A percentile compares a stretch with the other conserved stretches of the same genome.
Evolutionary conservation across 2,113 vertebrate genomes (phyloP).

Genomic region (Neodontobutis hainanensis): DNA sequence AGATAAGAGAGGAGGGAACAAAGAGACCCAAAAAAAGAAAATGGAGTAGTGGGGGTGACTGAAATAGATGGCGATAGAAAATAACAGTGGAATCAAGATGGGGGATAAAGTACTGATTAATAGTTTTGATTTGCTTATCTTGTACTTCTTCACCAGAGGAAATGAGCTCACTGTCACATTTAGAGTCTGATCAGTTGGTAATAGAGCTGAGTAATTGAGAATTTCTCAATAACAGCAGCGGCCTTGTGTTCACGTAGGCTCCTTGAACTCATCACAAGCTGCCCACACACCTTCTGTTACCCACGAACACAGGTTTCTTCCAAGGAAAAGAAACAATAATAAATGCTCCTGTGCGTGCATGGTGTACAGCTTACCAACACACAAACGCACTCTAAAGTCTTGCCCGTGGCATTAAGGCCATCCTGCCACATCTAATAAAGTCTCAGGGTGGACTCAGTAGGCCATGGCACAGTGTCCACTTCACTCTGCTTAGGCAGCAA

Average conservation of each 20-base stretch:
- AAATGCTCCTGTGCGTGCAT: slow-evolving; percentile 19
- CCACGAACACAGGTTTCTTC: slow-evolving; percentile 23
- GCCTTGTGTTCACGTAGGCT: slow-evolving; percentile 39
- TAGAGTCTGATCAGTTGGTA: slow-evolving; percentile 33
- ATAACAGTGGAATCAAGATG: slow-evolving; percentile 25
- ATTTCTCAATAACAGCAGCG: slow-evolving; percentile 46
- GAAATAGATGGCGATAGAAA: neutral
- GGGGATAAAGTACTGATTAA: slow-evolving; percentile 17
- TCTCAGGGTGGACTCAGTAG: slow-evolving; percentile 63
- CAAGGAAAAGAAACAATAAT: slow-evolving; percentile 6
- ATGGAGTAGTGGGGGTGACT: slow-evolving; percentile 27
- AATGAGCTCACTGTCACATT: slow-evolving; percentile 20
- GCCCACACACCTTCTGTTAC: slow-evolving; percentile 57
- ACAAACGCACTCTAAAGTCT: slow-evolving; percentile 25
- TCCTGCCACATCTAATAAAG: slow-evolving; percentile 76
- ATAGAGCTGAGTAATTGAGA: slow-evolving; percentile 54
- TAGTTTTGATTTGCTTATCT: slow-evolving; percentile 42
- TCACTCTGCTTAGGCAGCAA: slow-evolving; percentile 57
- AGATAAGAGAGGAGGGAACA: slow-evolving; percentile 65
- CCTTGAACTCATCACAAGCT: slow-evolving; percentile 44
- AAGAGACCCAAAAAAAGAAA: slow-evolving; percentile 48
- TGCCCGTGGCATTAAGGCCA: slow-evolving; percentile 69
- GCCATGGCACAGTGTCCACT: slow-evolving; percentile 67
- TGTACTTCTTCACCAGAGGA: slow-evolving; percentile 26
- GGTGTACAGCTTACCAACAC: slow-evolving; percentile 11